Evolutionary conservation across 2,113 vertebrate species (phyloP).

Genomic region (Cynopterus brachyotis): DNA sequence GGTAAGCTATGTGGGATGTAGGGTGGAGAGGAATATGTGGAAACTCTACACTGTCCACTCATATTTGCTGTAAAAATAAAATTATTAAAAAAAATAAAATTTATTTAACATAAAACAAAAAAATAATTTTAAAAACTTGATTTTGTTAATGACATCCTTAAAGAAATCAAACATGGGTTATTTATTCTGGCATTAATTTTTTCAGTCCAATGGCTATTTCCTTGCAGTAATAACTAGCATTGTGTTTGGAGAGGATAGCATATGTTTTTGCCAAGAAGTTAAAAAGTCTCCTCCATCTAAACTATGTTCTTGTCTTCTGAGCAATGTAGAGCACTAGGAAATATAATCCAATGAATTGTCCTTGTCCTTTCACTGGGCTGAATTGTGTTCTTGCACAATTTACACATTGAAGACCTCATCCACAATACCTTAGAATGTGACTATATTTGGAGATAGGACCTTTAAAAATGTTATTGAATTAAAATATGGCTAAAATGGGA

Average conservation of each 20-base stretch:
- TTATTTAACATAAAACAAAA: not conserved
- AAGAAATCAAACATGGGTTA: not conserved
- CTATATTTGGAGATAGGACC: not conserved
- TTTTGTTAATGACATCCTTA: not conserved
- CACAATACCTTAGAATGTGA: not conserved
- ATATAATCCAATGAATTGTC: not conserved
- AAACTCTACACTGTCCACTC: not conserved
- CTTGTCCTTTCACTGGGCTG: not conserved
- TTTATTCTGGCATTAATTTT: not conserved
- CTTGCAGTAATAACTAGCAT: not conserved
- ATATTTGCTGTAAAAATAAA: not conserved
- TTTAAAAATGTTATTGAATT: not conserved
- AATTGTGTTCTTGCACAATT: not conserved
- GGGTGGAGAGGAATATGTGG: not conserved
- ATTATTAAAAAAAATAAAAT: not conserved
- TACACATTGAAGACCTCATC: not conserved
- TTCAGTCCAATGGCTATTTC: not conserved
- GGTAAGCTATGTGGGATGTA: rapidly evolving
- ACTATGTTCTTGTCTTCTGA: not conserved
- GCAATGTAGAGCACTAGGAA: not conserved
- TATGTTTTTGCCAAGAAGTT: not conserved
- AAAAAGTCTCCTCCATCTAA: not conserved
- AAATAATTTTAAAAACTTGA: not conserved
- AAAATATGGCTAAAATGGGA: not conserved
- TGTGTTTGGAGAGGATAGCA: not conserved